phyloP scores from a whole-genome alignment of 1,140 invertebrate species.

The Bombus superbus region DNA sequence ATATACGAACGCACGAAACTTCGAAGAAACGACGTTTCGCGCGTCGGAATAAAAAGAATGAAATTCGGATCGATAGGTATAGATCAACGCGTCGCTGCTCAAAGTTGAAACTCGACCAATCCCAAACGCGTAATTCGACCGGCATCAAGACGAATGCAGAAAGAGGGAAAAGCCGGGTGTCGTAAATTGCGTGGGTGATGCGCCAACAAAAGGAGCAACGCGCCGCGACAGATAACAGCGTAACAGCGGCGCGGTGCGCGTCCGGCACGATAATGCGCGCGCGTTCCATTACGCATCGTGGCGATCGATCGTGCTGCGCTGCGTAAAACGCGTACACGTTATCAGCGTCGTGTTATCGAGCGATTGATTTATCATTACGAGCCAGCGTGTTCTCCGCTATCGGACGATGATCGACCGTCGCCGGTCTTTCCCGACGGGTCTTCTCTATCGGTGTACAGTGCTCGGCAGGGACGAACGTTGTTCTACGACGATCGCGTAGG shows the following conservation, averaged over 20 bases:
- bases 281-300: conserved; percentile 22
- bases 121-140: no score
- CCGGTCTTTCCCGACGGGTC: background rate
- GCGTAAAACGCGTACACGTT: conserved; percentile 32
- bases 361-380: conserved; percentile 33
- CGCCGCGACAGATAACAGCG: conserved; percentile 16
- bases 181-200: background rate
- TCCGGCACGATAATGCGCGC: conserved; percentile 19
- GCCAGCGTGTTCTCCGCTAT: background rate
- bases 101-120: no score
- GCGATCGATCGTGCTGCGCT: conserved; percentile 1
- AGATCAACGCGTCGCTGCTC: no score
- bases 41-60: no score
- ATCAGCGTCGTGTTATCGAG: conserved; percentile 21
- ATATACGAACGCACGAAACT: no score
- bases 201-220: conserved; percentile 1
- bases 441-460: no score
- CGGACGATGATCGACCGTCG: background rate
- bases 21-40: no score
- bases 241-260: background rate
- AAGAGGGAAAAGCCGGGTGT: background rate
- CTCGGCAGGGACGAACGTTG: no score
- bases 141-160: background rate
- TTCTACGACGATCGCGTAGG: no score
- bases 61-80: no score